A percentile compares a stretch with the other conserved stretches of the same genome.
These are phyloP conservation scores for Nomada ruficornis DNA, from an alignment of 2,888 invertebrate species.

Conservation along the genomic window DNA sequence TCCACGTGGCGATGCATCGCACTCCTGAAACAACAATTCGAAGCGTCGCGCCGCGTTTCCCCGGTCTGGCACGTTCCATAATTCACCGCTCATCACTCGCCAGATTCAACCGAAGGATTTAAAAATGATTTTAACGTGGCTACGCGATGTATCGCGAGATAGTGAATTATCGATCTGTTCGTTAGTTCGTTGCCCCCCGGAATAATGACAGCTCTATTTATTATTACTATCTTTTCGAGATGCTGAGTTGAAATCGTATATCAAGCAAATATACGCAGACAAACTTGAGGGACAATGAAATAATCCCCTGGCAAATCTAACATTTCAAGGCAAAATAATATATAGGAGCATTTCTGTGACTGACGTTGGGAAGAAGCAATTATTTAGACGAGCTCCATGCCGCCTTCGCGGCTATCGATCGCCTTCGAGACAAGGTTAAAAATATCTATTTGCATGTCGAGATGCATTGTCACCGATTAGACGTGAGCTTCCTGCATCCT, in stretches of 20 bases:
- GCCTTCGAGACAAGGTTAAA: conserved; percentile 71
- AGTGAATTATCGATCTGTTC: conserved; percentile 6
- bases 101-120: neutral
- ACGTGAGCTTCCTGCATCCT: conserved; percentile 46
- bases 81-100: neutral
- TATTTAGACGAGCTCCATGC: conserved; percentile 64
- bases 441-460: conserved; percentile 77
- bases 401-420: conserved; percentile 71
- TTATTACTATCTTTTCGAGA: too few relatives aligned
- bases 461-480: conserved; percentile 69
- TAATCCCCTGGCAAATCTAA: neutral
- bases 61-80: neutral
- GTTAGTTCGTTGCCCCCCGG: too few relatives aligned
- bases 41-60: neutral
- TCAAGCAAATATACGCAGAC: too few relatives aligned
- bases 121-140: neutral
- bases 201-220: too few relatives aligned
- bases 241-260: too few relatives aligned
- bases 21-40: neutral
- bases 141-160: neutral
- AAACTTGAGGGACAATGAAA: conserved; percentile 3
- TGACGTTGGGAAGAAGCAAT: conserved; percentile 56
- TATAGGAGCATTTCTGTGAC: conserved; percentile 14
- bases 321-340: conserved; percentile 28
- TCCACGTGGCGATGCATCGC: neutral